phyloP scores from a whole-genome alignment of 2,113 vertebrate genomes.

The Mustelus asterias region DNA sequence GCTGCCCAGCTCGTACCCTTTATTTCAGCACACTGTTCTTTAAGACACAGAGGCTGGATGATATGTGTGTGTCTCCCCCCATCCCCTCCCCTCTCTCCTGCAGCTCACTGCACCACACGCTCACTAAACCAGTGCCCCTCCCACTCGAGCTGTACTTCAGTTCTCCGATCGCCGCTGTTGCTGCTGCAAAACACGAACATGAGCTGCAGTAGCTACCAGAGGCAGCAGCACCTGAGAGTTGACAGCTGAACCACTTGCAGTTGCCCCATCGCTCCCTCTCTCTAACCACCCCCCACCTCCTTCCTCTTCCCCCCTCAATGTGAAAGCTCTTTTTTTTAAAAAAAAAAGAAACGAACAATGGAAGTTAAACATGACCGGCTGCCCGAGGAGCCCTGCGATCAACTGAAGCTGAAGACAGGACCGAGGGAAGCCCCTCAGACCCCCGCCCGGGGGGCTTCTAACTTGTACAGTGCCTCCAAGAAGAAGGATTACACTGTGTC shows the following conservation, averaged over 20 bases:
- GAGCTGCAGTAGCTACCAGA: not conserved
- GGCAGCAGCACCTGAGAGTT: constrained; percentile 39
- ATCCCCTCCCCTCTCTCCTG: not conserved
- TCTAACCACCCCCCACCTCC: too few species aligned
- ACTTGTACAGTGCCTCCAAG: constrained; percentile 75
- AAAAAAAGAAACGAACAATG: constrained; percentile 52
- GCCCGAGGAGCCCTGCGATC: constrained; percentile 61
- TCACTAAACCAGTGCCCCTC: constrained; percentile 3
- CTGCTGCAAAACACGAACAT: not conserved
- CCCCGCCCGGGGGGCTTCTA: constrained; percentile 59
- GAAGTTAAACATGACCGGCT: constrained; percentile 68
- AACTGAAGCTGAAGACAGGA: constrained; percentile 64
- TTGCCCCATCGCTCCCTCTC: not conserved
- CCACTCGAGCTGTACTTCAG: constrained; percentile 31
- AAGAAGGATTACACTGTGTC: constrained; percentile 86
- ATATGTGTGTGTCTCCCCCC: too few species aligned
- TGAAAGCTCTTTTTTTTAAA: not conserved
- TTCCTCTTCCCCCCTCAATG: not conserved
- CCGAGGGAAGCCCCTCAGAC: constrained; percentile 56
- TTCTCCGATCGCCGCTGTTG: constrained; percentile 36
- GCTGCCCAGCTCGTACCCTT: not conserved
- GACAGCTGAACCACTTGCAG: not conserved
- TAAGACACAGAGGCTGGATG: not conserved
- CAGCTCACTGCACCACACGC: constrained; percentile 54
- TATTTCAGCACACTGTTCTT: not conserved